phyloP scores from a whole-genome alignment of 2,888 invertebrate genomes.

The Lasioglossum vierecki region DNA sequence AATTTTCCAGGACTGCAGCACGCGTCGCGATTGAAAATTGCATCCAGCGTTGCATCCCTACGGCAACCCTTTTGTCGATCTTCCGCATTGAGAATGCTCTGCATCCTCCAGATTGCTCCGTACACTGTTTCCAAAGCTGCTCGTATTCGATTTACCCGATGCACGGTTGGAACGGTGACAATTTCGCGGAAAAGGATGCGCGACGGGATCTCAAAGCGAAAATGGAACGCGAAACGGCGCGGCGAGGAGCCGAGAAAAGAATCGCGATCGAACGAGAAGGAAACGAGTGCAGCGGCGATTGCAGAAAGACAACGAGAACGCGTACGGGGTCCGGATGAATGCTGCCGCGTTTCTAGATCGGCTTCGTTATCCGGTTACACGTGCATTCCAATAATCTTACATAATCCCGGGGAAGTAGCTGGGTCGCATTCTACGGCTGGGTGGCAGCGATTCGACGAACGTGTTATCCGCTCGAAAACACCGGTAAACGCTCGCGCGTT shows the following conservation, averaged over 20 bases:
- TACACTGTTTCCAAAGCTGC: neutral
- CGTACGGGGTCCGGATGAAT: constrained; percentile 29
- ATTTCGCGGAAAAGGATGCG: neutral
- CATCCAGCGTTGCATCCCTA: neutral
- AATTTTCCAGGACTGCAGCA: neutral
- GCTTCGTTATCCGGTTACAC: constrained; percentile 58
- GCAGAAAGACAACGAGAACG: neutral
- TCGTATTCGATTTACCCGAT: neutral
- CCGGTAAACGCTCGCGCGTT: neutral
- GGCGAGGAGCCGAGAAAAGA: neutral
- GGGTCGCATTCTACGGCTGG: constrained; percentile 26
- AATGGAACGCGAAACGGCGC: neutral
- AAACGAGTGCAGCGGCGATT: neutral
- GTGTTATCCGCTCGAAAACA: constrained; percentile 22
- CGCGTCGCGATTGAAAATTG: neutral
- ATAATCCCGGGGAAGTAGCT: constrained; percentile 48
- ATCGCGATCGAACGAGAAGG: neutral
- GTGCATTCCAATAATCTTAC: constrained; percentile 57
- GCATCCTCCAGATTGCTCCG: neutral
- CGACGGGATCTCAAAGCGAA: neutral
- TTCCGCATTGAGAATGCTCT: neutral
- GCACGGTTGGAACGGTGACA: neutral
- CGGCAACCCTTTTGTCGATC: neutral
- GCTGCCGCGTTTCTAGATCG: constrained; percentile 39
- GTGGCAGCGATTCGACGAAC: constrained; percentile 30